Evolutionary conservation across 2,888 invertebrate species (phyloP).

Genomic region (Ceraclea dissimilis): DNA sequence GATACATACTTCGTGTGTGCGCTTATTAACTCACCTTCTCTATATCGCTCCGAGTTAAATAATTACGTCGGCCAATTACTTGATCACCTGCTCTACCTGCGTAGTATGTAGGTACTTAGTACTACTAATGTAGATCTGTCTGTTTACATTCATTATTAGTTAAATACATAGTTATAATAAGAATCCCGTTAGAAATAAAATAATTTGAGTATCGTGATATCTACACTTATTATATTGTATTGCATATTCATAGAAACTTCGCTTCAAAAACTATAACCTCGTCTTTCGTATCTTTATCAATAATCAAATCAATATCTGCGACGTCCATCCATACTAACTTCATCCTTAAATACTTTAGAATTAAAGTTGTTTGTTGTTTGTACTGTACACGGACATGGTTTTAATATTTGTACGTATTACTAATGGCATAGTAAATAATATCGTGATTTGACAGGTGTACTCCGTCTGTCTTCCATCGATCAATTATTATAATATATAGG

Average conservation of each 20-base stretch:
- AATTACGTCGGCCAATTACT: background rate
- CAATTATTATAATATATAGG: slow-evolving; percentile 7
- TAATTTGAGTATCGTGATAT: too few species aligned
- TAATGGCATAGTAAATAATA: slow-evolving; percentile 11
- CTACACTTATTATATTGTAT: background rate
- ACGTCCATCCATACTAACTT: background rate
- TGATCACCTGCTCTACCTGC: background rate
- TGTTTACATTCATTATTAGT: too few species aligned
- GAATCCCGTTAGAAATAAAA: too few species aligned
- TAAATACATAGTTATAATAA: too few species aligned
- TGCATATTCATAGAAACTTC: slow-evolving; percentile 10
- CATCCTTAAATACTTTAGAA: background rate
- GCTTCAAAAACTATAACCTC: slow-evolving; percentile 4
- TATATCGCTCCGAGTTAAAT: background rate
- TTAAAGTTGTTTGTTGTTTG: background rate
- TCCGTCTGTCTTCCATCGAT: slow-evolving; percentile 7
- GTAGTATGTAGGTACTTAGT: too few species aligned
- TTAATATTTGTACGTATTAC: background rate
- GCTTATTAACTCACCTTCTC: background rate
- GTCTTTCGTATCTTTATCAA: background rate
- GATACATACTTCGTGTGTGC: too few species aligned
- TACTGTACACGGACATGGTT: background rate
- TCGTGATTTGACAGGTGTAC: slow-evolving; percentile 20
- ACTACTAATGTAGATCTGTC: too few species aligned
- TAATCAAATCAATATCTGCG: background rate